These are phyloP conservation scores for Ictidomys tridecemlineatus DNA, from an alignment of 2,113 vertebrate genomes.

Conservation along the genomic window DNA sequence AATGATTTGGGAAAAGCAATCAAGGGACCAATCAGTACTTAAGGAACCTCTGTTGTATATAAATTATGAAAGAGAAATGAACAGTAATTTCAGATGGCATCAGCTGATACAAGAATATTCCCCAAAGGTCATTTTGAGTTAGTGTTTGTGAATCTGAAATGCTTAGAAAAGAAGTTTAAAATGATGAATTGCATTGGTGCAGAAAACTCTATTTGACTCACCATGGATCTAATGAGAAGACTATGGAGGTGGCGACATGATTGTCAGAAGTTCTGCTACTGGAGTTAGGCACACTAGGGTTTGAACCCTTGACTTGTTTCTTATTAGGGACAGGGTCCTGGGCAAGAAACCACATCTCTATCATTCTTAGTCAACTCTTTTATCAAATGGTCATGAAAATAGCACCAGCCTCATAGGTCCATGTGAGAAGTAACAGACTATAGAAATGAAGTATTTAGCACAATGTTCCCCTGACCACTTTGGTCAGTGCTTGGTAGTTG, in stretches of 20 bases:
- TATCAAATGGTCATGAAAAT: neutral
- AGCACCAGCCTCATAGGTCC: neutral
- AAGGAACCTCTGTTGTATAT: neutral
- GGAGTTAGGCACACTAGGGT: neutral
- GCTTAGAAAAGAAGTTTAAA: neutral
- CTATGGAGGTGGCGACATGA: neutral
- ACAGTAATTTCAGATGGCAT: neutral
- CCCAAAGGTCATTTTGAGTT: slow-evolving; percentile 4
- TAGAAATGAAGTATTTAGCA: neutral
- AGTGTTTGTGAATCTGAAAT: slow-evolving; percentile 11
- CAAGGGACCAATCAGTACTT: neutral
- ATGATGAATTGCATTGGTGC: neutral
- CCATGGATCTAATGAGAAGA: neutral
- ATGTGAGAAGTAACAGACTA: neutral
- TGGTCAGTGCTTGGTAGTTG: neutral
- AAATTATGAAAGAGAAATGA: neutral
- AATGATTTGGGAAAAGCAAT: slow-evolving; percentile 47
- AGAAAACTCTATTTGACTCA: neutral
- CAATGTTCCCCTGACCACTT: neutral
- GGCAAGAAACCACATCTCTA: neutral
- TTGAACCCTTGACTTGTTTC: neutral
- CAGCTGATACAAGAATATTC: neutral
- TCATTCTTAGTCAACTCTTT: neutral
- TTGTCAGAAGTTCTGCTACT: neutral
- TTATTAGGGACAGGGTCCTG: neutral